Evolutionary conservation across 2,797 vertebrate genomes (phyloP).

Genomic region (Cossypha polioptera): DNA sequence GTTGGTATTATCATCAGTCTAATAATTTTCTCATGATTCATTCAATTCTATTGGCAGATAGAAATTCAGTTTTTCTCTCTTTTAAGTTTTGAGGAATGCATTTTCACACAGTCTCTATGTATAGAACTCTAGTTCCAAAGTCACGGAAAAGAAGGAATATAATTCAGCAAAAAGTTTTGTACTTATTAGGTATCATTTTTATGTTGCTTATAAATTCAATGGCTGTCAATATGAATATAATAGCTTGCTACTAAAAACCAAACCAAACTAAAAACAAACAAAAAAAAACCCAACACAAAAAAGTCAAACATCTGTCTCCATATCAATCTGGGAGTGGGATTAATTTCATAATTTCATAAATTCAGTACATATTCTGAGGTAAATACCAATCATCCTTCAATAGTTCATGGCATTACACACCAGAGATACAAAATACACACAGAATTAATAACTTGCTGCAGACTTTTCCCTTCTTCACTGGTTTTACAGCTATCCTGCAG

Average conservation of each 20-base stretch:
- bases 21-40: not conserved
- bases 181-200: not conserved
- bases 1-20: not conserved
- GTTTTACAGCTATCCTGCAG: not conserved
- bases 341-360: not conserved
- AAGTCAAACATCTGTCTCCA: not conserved
- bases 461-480: not conserved
- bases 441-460: not conserved
- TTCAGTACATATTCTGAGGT: not conserved
- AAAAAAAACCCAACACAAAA: not conserved
- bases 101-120: not conserved
- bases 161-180: not conserved
- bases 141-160: not conserved
- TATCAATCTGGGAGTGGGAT: not conserved
- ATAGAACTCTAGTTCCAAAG: not conserved
- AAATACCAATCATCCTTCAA: not conserved
- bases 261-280: accelerated
- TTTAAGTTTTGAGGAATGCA: not conserved
- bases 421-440: not conserved
- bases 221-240: not conserved
- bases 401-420: accelerated
- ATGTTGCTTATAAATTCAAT: not conserved
- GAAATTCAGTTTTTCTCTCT: not conserved
- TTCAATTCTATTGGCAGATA: not conserved
- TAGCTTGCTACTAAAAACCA: not conserved